phyloP scores from a whole-genome alignment of 2,113 vertebrate genomes.

The Labeo rohita region DNA sequence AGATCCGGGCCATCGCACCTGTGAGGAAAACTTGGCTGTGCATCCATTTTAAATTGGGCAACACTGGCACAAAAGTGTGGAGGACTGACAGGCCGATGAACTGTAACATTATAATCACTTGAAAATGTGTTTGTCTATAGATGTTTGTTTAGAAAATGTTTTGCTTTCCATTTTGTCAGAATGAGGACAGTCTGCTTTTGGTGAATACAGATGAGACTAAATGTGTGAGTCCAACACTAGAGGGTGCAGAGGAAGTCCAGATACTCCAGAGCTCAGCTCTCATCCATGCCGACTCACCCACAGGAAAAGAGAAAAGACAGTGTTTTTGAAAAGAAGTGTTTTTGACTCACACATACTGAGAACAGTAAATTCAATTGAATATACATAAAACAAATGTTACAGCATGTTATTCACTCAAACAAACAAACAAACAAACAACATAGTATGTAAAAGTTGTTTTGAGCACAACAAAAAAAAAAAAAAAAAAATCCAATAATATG shows the following conservation, averaged over 20 bases:
- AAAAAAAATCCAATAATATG: neutral
- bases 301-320: neutral
- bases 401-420: neutral
- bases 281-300: neutral
- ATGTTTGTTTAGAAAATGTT: constrained; percentile 2
- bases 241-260: constrained; percentile 65
- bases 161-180: neutral
- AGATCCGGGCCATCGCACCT: neutral
- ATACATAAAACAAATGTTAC: neutral
- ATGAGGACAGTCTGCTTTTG: neutral
- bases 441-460: neutral
- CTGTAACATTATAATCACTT: constrained; percentile 44
- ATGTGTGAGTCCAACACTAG: constrained; percentile 67
- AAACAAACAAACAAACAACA: neutral
- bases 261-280: neutral
- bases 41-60: constrained; percentile 64
- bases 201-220: neutral
- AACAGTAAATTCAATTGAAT: neutral
- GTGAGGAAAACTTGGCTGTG: neutral
- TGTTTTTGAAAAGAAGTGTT: neutral
- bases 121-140: neutral
- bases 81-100: constrained; percentile 59
- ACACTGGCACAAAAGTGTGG: neutral
- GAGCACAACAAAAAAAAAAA: neutral
- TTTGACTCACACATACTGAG: neutral